Base-by-base conservation (phyloP, 2,113 vertebrate species). In the Chiloscyllium plagiosum region DNA sequence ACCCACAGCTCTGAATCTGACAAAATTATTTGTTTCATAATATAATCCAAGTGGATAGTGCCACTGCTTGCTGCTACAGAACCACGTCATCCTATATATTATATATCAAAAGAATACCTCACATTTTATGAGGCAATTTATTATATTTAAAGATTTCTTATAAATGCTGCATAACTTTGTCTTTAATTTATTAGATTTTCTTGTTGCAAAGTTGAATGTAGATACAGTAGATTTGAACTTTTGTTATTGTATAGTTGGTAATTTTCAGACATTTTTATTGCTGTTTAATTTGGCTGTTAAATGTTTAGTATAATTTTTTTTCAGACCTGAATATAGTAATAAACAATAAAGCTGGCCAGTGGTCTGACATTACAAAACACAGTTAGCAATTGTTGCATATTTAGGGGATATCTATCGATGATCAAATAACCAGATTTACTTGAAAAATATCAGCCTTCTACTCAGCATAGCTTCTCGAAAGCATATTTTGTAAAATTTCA, bases 51-150 rank as follows among this genome's bases (percentile, higher is more conserved):
- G 90, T 96, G 94, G 96, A 96, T 96, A 96, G 96, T 96, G 89
- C 96, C 96, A 96, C 96, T 96, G 96, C 96, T 96, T 96, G 96
- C 96, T 97, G 96, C 96, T 97, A 96, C 96, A 26, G 68, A 95
- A 95, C 72, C 94, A 47, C 47, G 15, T 76, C 72, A 95, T 52
- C 94, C 47, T 70, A 70, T 95, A 72, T 94, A 69, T 94, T 22
- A 24, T 95, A 52, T 95, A 50, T 95, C 68, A 95, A 95, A 95
- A 50, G 69, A 52, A 95, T 95, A 95, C 94, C 94, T 95, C 94
- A 70, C 68, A 72, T 95, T 95, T 95, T 95, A 29, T 3, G 94
- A 95, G 94, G 94, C 72, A 94, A 72, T 47, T 93, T 92, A 61
- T 92, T 95, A 68, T 95, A 95, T 95, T 95, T 76, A 95, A 95